A percentile compares a stretch with the other conserved stretches of the same genome.
phyloP scores from a whole-genome alignment of 2,113 vertebrate species.

The Carlito syrichta region DNA sequence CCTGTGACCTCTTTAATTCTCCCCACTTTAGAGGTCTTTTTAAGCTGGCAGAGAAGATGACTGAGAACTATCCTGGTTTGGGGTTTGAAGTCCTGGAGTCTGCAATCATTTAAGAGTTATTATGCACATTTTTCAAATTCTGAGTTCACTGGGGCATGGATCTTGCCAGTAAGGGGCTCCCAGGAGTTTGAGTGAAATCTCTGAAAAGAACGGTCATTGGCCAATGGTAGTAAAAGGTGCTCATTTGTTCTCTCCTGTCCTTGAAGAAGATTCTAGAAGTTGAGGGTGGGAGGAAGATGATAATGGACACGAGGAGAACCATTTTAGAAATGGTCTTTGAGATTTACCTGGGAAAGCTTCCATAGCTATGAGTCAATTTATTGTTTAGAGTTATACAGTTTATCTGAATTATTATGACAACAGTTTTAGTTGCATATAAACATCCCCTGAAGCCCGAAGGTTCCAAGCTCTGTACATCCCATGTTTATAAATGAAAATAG shows the following conservation, averaged over 20 bases:
- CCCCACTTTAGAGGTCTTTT: background rate
- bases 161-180: rapidly evolving
- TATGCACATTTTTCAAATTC: background rate
- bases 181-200: background rate
- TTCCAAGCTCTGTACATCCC: background rate
- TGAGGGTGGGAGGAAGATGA: background rate
- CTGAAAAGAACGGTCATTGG: background rate
- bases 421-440: background rate
- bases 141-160: background rate
- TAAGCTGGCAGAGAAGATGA: background rate
- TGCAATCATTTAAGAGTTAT: background rate
- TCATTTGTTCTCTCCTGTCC: background rate
- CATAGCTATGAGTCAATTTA: background rate
- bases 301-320: background rate
- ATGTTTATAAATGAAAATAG: background rate
- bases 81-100: background rate
- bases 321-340: background rate
- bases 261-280: background rate
- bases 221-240: rapidly evolving
- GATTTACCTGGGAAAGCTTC: background rate
- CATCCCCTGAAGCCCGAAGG: background rate
- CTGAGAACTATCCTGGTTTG: background rate
- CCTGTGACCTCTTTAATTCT: background rate
- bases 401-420: background rate
- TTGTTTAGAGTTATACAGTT: background rate